Percentiles rank a stretch among this genome's conserved stretches.
These are phyloP conservation scores for Poecilia gillii DNA, from an alignment of 2,797 vertebrate genomes.

Conservation along the genomic window DNA sequence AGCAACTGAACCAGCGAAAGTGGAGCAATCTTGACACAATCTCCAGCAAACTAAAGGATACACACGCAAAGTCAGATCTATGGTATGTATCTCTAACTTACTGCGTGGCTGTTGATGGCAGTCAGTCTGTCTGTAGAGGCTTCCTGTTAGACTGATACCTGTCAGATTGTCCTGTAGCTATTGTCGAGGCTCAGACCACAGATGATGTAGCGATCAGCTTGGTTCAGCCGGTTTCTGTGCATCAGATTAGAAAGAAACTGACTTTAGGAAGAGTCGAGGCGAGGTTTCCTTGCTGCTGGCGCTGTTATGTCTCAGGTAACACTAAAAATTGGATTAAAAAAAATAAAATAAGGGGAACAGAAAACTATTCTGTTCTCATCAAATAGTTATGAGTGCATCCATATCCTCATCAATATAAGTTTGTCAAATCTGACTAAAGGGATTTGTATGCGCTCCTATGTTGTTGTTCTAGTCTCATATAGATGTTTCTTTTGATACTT, in stretches of 20 bases:
- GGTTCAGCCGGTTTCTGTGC: not conserved
- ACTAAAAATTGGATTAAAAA: conserved; percentile 9
- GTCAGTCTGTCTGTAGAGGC: conserved; percentile 20
- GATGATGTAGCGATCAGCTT: not conserved
- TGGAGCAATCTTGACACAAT: conserved; percentile 33
- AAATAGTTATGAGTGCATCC: not conserved
- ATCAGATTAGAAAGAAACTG: conserved; percentile 15
- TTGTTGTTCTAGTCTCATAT: too few relatives aligned
- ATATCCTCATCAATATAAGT: not conserved
- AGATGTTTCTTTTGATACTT: not conserved
- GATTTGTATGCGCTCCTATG: not conserved
- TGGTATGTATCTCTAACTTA: conserved; percentile 76
- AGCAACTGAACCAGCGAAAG: conserved; percentile 33
- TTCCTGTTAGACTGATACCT: conserved; percentile 58
- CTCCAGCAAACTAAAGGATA: conserved; percentile 42
- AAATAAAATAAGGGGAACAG: conserved; percentile 27
- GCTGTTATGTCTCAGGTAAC: conserved; percentile 22
- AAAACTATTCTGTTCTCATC: not conserved
- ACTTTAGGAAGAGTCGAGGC: not conserved
- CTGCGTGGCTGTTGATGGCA: conserved; percentile 38
- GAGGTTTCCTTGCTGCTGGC: not conserved
- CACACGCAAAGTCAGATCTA: conserved; percentile 62
- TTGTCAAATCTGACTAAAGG: not conserved
- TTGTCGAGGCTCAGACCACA: not conserved
- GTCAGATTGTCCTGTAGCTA: not conserved